Evolutionary conservation across 2,888 invertebrate species (phyloP).

Genomic region (Prenolepis imparis): DNA sequence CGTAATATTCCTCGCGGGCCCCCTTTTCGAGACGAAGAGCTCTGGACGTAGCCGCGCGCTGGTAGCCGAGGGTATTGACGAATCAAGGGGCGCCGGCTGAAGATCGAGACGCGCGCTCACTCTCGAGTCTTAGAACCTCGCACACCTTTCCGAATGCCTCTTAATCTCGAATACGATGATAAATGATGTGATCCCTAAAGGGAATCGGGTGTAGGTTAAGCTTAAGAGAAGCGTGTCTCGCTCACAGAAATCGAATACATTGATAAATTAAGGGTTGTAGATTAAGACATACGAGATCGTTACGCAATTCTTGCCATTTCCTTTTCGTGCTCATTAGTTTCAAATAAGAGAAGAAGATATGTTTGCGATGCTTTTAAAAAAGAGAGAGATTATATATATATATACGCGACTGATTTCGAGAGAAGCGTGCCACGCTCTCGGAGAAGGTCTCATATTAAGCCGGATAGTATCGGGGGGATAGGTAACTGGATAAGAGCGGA

Average conservation of each 20-base stretch:
- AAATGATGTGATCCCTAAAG: conserved; percentile 13
- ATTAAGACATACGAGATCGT: not conserved
- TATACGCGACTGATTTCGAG: not conserved
- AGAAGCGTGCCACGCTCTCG: conserved; percentile 23
- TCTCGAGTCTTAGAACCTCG: conserved; percentile 8
- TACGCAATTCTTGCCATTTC: not conserved
- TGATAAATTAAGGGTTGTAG: conserved; percentile 27
- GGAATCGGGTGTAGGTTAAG: not conserved
- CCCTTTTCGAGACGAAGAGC: not conserved
- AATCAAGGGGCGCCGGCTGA: conserved; percentile 55
- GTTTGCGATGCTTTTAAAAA: not conserved
- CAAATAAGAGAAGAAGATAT: not conserved
- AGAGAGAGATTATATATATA: too few relatives aligned
- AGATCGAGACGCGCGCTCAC: conserved; percentile 43
- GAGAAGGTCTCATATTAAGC: conserved; percentile 29
- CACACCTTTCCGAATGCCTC: conserved; percentile 14
- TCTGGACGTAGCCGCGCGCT: conserved; percentile 16
- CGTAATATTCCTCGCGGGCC: not conserved
- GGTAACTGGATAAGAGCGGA: conserved; percentile 56
- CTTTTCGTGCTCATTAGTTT: not conserved
- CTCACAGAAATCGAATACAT: not conserved
- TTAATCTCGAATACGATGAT: conserved; percentile 50
- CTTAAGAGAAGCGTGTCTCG: not conserved
- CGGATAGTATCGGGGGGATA: conserved; percentile 47
- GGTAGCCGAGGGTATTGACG: conserved; percentile 39